Base-by-base conservation (phyloP, 2,888 invertebrate species). In the Leistus spinibarbis region DNA sequence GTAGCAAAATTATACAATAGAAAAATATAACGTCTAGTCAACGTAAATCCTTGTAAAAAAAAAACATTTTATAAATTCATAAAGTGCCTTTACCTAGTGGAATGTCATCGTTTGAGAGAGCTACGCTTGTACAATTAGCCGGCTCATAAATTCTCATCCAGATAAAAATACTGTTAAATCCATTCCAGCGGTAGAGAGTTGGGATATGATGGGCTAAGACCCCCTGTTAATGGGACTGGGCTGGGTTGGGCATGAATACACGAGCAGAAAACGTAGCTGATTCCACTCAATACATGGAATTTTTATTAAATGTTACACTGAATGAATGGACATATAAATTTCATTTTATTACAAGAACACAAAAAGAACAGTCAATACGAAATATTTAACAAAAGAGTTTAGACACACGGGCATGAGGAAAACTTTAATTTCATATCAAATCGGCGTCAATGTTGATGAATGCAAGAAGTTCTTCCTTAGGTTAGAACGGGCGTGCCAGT, bases 281-380 rank as follows among this genome's bases (percentile, higher is more conserved):
- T 60, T 27, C 64, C 63, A 71, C 54, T 71, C 71, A 71, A 71
- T 71, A 71, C 57, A 63, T 24, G 64, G 71, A 71, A 64, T 64
- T 71, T 71, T 71, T 71, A 71, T 63, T 71, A 64, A 71, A 71
- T 64, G 63, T 63, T 71, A 71, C 71, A 54, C 22, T 20, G 64
- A 71, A 64, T 54, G 54, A 71, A 71, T 71, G 23, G 71, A 71
- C 71, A 71, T 71, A 71, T 71, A 71, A 71, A 71, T 71, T 71
- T 64, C 23, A 20, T 71, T 71, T 71, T 71, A 71, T 71, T 71
- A 64, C 71, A 64, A 71, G 63, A 63, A 71, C 54, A 71, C 71
- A 71, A 71, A 71, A 71, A 71, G 71, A 71, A 5, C 54, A 71
- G 71, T 63, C 71, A 54, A 71, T 63, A 71, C 71, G 54, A 64